Conservation (phyloP, 1,140 invertebrate genomes). For the Brachionus paranguensis region DNA sequence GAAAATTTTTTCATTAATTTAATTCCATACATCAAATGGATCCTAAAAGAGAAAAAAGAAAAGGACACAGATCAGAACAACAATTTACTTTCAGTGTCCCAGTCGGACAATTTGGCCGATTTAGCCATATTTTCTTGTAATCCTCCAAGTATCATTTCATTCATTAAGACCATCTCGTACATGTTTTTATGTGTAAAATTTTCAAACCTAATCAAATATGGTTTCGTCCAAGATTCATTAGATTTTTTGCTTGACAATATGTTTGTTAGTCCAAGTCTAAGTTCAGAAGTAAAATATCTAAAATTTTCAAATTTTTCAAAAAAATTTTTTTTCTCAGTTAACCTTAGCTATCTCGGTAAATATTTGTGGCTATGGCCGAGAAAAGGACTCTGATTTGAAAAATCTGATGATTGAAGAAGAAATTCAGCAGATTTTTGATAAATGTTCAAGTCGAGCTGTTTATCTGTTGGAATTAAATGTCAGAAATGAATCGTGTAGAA, state of each 20-base stretch:
- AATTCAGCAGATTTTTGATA: not conserved
- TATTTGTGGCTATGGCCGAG: not conserved
- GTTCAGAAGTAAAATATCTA: not conserved
- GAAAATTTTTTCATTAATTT: not conserved
- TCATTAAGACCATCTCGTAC: not conserved
- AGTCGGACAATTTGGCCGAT: not conserved
- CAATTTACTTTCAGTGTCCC: not conserved
- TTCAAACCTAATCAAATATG: not conserved
- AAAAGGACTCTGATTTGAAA: not conserved
- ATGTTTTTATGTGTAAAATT: conserved; percentile 21
- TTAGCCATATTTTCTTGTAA: not conserved
- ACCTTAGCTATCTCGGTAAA: not conserved
- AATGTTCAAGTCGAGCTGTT: conserved; percentile 2
- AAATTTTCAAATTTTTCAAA: not conserved
- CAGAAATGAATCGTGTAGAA: not conserved
- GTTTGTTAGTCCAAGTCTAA: not conserved
- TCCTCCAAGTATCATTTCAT: not conserved
- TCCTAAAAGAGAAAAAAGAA: not conserved
- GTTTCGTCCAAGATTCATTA: not conserved
- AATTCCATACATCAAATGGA: not conserved
- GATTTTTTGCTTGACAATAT: conserved; percentile 3
- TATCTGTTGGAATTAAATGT: conserved; percentile 11
- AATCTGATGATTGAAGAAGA: not conserved
- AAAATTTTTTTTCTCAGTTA: not conserved
- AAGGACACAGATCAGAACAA: not conserved